These are phyloP conservation scores for Brienomyrus brachyistius DNA, from an alignment of 2,113 vertebrate species.

Conservation along the genomic window DNA sequence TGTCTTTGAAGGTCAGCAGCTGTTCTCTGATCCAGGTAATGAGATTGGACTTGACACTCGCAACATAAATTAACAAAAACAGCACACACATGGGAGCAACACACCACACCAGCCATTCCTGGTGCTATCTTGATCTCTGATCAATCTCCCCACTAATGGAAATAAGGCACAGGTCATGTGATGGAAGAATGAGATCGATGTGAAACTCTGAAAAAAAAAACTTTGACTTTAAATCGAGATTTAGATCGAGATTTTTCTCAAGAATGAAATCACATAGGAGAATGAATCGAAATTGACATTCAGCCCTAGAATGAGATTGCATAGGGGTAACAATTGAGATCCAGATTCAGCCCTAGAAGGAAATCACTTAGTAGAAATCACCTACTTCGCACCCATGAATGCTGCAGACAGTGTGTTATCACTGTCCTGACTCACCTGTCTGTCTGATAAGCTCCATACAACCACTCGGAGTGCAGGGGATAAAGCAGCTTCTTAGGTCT, in stretches of 20 bases:
- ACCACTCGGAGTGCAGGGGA: conserved; percentile 93
- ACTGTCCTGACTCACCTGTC: conserved; percentile 62
- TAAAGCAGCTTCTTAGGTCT: conserved; percentile 83
- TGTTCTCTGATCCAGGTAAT: not conserved
- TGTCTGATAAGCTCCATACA: conserved; percentile 92
- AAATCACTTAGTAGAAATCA: not conserved
- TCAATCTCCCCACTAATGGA: not conserved
- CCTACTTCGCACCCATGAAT: not conserved
- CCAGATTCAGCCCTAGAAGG: not conserved
- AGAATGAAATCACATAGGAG: too few relatives aligned
- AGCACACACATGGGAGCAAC: not conserved
- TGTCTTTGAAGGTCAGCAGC: not conserved
- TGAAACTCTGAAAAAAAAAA: too few relatives aligned
- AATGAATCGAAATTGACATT: not conserved
- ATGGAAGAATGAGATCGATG: not conserved
- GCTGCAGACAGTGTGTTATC: not conserved
- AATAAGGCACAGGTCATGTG: not conserved
- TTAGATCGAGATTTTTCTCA: too few relatives aligned
- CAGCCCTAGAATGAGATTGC: not conserved
- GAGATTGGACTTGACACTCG: not conserved
- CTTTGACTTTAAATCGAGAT: too few relatives aligned
- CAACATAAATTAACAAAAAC: not conserved
- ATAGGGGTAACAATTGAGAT: not conserved
- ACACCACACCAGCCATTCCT: not conserved
- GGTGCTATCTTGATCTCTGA: not conserved